A percentile compares a stretch with the other conserved stretches of the same genome.
phyloP scores from a whole-genome alignment of 2,888 invertebrate species.

The Lochmaea capreae region DNA sequence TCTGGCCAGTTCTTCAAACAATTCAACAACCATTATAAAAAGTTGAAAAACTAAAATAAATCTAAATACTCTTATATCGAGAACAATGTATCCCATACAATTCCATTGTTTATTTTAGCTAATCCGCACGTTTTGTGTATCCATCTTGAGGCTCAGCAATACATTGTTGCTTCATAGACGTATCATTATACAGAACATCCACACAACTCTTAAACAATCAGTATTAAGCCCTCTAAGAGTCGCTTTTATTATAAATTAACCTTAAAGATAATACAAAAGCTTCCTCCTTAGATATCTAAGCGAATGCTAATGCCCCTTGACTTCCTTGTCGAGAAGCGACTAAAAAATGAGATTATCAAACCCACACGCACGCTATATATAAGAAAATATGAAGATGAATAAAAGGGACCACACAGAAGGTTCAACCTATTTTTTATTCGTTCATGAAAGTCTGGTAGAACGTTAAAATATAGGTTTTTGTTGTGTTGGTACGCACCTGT shows the following conservation, averaged over 20 bases:
- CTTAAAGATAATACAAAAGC: constrained; percentile 16
- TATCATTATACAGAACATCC: constrained; percentile 1
- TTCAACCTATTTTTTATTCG: constrained; percentile 1
- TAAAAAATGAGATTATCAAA: constrained; percentile 44
- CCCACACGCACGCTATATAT: constrained; percentile 37
- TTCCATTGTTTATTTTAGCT: background rate
- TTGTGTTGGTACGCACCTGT: background rate
- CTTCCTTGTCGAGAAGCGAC: constrained; percentile 35
- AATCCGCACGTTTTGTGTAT: background rate
- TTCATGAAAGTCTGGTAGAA: background rate
- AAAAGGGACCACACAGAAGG: constrained; percentile 47
- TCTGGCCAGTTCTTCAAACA: background rate
- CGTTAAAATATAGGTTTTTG: background rate
- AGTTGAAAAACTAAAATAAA: background rate
- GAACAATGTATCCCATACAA: background rate
- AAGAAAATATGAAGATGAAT: constrained; percentile 39
- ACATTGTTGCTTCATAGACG: background rate
- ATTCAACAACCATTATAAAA: background rate
- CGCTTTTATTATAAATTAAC: constrained; percentile 18
- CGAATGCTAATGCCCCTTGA: constrained; percentile 38
- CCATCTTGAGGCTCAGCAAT: background rate
- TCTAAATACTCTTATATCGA: background rate
- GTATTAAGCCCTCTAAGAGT: constrained; percentile 4
- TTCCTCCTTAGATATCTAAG: constrained; percentile 22
- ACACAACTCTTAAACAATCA: background rate